Percentiles rank a stretch among this genome's conserved stretches.
phyloP scores from a whole-genome alignment of 2,113 vertebrate species.

The Phrynosoma blainvillii region DNA sequence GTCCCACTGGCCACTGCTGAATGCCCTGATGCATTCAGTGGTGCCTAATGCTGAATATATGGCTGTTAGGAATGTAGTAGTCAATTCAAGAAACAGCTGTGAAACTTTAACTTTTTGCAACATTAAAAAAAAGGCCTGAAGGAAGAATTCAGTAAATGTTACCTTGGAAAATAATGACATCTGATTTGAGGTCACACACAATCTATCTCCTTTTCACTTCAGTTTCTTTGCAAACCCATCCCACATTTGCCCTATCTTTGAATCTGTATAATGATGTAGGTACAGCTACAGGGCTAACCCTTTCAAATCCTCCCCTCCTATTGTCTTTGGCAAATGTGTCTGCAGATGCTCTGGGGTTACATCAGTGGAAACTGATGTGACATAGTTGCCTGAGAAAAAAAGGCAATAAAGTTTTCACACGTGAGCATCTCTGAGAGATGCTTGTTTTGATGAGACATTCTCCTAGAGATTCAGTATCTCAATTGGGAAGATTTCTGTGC shows the following conservation, averaged over 20 bases:
- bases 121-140: constrained; percentile 41
- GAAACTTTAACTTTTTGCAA: constrained; percentile 27
- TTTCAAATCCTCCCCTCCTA: constrained; percentile 55
- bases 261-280: constrained; percentile 59
- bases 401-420: constrained; percentile 52
- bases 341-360: constrained; percentile 65
- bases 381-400: constrained; percentile 58
- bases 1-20: neutral
- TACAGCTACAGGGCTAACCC: constrained; percentile 67
- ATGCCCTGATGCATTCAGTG: neutral
- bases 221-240: constrained; percentile 61
- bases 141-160: constrained; percentile 61
- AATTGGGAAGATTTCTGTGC: constrained; percentile 20
- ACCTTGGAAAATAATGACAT: constrained; percentile 54
- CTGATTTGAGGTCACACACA: constrained; percentile 63
- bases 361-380: constrained; percentile 66
- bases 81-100: neutral
- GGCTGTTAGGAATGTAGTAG: neutral
- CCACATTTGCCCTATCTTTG: constrained; percentile 60
- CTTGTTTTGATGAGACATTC: constrained; percentile 55
- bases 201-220: constrained; percentile 69
- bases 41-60: neutral
- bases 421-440: constrained; percentile 48
- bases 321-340: constrained; percentile 62
- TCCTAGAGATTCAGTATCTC: neutral